These are phyloP conservation scores for Oryzias curvinotus DNA, from an alignment of 2,113 vertebrate species.

Conservation along the genomic window DNA sequence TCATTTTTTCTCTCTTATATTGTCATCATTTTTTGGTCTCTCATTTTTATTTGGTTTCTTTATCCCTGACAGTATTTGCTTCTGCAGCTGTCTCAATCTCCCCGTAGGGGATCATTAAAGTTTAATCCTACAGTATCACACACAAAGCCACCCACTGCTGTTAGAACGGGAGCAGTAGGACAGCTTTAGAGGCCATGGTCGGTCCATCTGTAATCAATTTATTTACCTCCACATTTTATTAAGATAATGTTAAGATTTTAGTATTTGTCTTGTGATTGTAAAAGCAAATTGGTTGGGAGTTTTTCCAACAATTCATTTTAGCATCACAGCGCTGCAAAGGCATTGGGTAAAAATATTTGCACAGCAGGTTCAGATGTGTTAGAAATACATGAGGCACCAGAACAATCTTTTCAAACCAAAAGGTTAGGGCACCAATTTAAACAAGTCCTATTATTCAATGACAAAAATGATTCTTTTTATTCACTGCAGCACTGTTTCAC, in stretches of 20 bases:
- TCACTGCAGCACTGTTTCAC: slow-evolving; percentile 3
- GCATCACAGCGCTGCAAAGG: slow-evolving; percentile 24
- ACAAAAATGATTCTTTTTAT: slow-evolving; percentile 14
- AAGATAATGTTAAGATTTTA: slow-evolving; percentile 61
- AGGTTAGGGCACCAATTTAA: slow-evolving; percentile 42
- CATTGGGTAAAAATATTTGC: slow-evolving; percentile 13
- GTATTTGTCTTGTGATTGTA: slow-evolving; percentile 57
- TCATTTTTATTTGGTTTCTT: slow-evolving; percentile 25
- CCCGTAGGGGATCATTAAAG: slow-evolving; percentile 56
- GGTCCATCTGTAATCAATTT: slow-evolving; percentile 49
- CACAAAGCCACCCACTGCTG: slow-evolving; percentile 51
- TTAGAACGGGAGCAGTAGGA: slow-evolving; percentile 42
- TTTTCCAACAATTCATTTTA: slow-evolving; percentile 41
- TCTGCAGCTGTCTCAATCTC: slow-evolving; percentile 25
- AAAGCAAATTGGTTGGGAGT: no score
- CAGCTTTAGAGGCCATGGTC: slow-evolving; percentile 52
- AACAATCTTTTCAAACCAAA: slow-evolving; percentile 27
- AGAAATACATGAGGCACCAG: slow-evolving; percentile 30
- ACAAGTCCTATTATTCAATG: slow-evolving; percentile 19
- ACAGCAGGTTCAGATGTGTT: slow-evolving; percentile 1
- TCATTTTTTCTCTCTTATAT: neutral
- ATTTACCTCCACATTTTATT: slow-evolving; percentile 57
- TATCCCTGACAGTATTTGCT: slow-evolving; percentile 25
- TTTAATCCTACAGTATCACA: slow-evolving; percentile 61
- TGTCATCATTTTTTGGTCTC: slow-evolving; percentile 8